A percentile compares a stretch with the other conserved stretches of the same genome.
phyloP scores from a whole-genome alignment of 1,140 invertebrate species.

The Pollicipes pollicipes region DNA sequence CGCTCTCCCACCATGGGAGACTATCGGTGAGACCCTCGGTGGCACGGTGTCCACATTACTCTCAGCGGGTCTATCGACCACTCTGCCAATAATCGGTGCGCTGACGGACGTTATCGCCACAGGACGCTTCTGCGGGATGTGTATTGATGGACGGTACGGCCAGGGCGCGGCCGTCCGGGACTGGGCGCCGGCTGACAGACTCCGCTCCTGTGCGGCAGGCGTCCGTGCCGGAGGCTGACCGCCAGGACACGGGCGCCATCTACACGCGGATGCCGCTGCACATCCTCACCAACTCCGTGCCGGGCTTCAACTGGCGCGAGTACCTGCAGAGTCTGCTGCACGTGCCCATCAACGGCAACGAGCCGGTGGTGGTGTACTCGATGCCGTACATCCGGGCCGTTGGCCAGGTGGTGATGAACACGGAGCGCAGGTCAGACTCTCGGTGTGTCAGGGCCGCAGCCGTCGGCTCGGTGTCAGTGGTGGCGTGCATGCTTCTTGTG shows the following conservation, averaged over 20 bases:
- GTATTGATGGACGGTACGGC: no score
- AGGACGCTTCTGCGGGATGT: no score
- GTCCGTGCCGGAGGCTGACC: constrained; percentile 54
- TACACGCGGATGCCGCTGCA: constrained; percentile 49
- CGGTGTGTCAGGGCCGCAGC: constrained; percentile 10
- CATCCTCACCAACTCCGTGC: constrained; percentile 44
- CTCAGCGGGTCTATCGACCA: no score
- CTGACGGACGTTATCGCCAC: no score
- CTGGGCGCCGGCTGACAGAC: no score
- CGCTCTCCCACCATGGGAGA: no score
- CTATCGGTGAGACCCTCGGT: no score
- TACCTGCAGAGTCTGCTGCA: constrained; percentile 52
- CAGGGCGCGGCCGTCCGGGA: no score
- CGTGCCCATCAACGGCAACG: constrained; percentile 40
- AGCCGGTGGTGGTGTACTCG: constrained; percentile 59
- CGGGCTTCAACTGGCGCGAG: constrained; percentile 54
- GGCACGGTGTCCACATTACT: no score
- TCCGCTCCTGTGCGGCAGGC: constrained; percentile 38
- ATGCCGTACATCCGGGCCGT: constrained; percentile 59
- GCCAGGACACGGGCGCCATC: constrained; percentile 59
- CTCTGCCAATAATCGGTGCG: no score
- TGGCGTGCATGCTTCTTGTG: no score
- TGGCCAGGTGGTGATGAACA: constrained; percentile 46
- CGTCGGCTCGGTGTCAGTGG: constrained; percentile 4
- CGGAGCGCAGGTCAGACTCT: constrained; percentile 40